Evolutionary conservation across 2,888 invertebrate species (phyloP).

Genomic region (Hoplodrina ambigua): DNA sequence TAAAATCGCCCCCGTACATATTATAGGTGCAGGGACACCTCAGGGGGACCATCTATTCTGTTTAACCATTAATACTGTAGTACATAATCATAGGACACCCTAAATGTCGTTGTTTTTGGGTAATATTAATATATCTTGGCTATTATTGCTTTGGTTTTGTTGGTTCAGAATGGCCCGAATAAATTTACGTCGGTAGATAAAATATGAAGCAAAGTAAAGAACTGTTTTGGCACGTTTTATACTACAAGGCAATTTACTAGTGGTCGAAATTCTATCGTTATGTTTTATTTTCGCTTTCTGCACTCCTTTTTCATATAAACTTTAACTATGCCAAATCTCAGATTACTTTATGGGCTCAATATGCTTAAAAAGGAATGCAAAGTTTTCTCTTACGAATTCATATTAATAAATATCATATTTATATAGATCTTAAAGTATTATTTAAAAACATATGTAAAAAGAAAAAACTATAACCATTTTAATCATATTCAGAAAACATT

Average conservation of each 20-base stretch:
- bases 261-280: too few species aligned
- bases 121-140: constrained; percentile 47
- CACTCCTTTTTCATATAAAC: too few species aligned
- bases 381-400: too few species aligned
- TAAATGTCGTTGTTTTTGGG: constrained; percentile 53
- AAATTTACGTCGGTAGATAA: not conserved
- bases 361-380: too few species aligned
- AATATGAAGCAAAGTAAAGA: not conserved
- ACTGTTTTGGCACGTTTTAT: not conserved
- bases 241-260: not conserved
- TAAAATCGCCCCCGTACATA: constrained; percentile 85
- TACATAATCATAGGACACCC: constrained; percentile 70
- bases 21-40: constrained; percentile 80
- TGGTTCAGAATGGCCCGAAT: not conserved
- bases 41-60: constrained; percentile 85
- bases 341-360: too few species aligned
- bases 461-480: too few species aligned
- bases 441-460: too few species aligned
- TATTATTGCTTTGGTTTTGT: constrained; percentile 26
- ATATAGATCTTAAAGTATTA: too few species aligned
- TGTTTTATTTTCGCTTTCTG: too few species aligned
- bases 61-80: constrained; percentile 84
- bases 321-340: too few species aligned
- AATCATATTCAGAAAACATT: not conserved
- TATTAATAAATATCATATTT: too few species aligned